Conservation (phyloP, 2,113 vertebrate species). For the Chlorodrepanis virens region DNA sequence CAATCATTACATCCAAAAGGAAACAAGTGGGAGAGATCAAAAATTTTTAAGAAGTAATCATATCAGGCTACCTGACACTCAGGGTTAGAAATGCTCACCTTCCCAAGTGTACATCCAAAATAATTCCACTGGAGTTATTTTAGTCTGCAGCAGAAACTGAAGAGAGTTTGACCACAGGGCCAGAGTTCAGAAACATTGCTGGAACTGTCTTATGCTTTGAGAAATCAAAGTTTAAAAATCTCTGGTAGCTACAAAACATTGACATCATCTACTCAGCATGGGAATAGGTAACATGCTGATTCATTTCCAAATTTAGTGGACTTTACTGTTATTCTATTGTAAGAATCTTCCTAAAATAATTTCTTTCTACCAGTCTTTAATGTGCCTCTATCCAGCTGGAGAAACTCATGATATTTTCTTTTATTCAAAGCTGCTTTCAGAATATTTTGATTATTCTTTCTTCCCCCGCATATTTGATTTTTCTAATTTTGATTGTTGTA, state of each 20-base stretch:
- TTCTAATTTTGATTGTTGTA: constrained; percentile 42
- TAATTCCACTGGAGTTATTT: neutral
- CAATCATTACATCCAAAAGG: neutral
- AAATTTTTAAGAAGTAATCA: neutral
- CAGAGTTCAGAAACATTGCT: neutral
- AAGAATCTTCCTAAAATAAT: neutral
- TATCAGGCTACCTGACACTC: neutral
- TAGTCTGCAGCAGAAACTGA: neutral
- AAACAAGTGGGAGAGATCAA: neutral
- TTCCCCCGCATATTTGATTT: neutral
- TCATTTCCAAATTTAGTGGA: neutral
- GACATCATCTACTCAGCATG: neutral
- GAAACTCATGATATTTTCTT: neutral
- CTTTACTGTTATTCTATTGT: neutral
- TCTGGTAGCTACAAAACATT: neutral
- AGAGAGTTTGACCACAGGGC: neutral
- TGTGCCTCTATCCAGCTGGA: neutral
- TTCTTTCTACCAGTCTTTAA: neutral
- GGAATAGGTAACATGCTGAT: neutral
- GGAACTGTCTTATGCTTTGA: neutral
- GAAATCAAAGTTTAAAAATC: neutral
- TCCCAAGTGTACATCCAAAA: neutral
- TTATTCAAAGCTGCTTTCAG: constrained; percentile 11
- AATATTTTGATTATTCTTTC: constrained; percentile 38
- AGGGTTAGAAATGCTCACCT: neutral